Percentiles rank a stretch among this genome's conserved stretches.
These are phyloP conservation scores for Cylloceria caligata DNA, from an alignment of 2,888 invertebrate genomes.

Conservation along the genomic window DNA sequence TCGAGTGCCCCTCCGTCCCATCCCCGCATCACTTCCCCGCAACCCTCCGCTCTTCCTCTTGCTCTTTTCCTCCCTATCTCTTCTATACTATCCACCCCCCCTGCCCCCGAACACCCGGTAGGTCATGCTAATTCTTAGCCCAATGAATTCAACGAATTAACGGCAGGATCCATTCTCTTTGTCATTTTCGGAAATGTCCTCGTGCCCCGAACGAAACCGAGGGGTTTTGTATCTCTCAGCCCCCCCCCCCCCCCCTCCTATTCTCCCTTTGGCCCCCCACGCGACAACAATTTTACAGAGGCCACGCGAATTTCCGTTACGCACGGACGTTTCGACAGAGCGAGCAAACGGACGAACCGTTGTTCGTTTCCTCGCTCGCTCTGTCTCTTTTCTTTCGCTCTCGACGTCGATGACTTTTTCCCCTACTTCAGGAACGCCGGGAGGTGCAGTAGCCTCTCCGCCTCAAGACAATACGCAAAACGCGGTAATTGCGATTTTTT, in stretches of 20 bases:
- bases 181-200: constrained; percentile 35
- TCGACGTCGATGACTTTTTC: neutral
- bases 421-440: constrained; percentile 16
- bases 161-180: constrained; percentile 45
- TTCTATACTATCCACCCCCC: constrained; percentile 41
- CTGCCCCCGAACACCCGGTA: constrained; percentile 59
- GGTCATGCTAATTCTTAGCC: constrained; percentile 77
- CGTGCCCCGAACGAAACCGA: neutral
- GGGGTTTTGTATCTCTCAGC: neutral
- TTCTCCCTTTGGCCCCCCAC: constrained; percentile 15
- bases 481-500: neutral
- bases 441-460: neutral
- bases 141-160: constrained; percentile 76
- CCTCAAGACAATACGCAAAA: constrained; percentile 8
- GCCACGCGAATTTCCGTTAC: constrained; percentile 69
- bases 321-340: constrained; percentile 58
- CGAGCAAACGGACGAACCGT: constrained; percentile 38
- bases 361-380: neutral
- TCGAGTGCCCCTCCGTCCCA: constrained; percentile 53
- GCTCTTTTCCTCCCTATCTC: constrained; percentile 64
- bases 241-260: neutral
- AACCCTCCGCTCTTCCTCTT: constrained; percentile 60
- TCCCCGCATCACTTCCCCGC: constrained; percentile 50
- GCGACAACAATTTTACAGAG: constrained; percentile 64
- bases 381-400: constrained; percentile 12